phyloP scores from a whole-genome alignment of 23 tunicate species.

The Botrylloides violaceus region DNA sequence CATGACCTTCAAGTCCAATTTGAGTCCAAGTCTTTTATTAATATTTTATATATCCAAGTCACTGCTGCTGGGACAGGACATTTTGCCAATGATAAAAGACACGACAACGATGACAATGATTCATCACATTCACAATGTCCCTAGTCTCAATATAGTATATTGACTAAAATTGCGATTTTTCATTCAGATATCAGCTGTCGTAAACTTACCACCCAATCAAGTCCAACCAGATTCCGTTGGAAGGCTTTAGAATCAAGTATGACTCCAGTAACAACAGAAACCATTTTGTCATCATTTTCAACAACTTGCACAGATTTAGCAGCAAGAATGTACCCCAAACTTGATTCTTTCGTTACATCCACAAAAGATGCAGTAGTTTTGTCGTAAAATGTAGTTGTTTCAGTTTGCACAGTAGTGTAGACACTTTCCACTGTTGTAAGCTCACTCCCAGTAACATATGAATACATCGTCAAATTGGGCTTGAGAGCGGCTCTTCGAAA shows the following conservation, averaged over 20 bases:
- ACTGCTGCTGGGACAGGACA: no score
- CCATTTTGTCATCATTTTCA: conserved; percentile 11
- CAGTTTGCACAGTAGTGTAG: neutral
- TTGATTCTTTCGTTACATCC: neutral
- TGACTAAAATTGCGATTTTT: neutral
- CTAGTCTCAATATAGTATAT: no score
- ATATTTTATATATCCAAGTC: no score
- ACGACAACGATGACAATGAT: no score
- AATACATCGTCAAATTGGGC: conserved; percentile 10
- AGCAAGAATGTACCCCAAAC: conserved; percentile 18
- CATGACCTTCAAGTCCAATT: no score
- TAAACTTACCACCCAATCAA: no score
- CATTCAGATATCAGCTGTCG: neutral
- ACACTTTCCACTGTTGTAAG: neutral
- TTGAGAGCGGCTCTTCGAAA: conserved; percentile 10
- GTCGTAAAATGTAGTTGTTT: neutral
- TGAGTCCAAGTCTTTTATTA: no score
- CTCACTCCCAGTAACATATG: neutral
- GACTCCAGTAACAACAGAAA: conserved; percentile 36
- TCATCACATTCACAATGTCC: no score
- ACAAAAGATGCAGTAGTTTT: neutral
- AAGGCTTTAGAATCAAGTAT: conserved; percentile 27
- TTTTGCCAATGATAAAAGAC: no score
- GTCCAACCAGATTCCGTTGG: conserved; percentile 20
- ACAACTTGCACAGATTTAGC: conserved; percentile 11